Evolutionary conservation across 2,888 invertebrate species (phyloP).

Genomic region (Yponomeuta evonymella): DNA sequence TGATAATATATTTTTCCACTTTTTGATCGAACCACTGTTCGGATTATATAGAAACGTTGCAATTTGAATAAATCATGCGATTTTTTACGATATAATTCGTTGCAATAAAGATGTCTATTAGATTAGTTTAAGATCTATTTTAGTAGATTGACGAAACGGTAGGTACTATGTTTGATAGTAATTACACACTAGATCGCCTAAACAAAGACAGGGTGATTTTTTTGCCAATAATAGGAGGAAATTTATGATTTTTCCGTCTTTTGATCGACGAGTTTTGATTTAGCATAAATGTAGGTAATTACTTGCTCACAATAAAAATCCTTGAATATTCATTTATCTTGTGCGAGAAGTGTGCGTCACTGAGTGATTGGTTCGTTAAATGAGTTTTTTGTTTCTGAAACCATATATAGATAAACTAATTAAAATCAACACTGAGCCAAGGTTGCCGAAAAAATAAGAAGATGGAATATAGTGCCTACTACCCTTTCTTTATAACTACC

Average conservation of each 20-base stretch:
- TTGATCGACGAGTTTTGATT: background rate
- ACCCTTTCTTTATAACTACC: too few relatives aligned
- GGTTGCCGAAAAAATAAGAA: too few relatives aligned
- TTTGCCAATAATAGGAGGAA: background rate
- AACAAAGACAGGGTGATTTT: background rate
- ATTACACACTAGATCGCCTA: background rate
- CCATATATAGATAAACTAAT: background rate
- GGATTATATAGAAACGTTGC: background rate
- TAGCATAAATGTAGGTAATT: background rate
- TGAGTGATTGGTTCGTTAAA: background rate
- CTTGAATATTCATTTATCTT: background rate
- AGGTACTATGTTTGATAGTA: background rate
- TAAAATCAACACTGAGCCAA: too few relatives aligned
- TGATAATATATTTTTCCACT: background rate
- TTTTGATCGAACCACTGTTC: background rate
- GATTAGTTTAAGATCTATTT: background rate
- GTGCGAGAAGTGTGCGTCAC: background rate
- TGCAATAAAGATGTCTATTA: background rate
- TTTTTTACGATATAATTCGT: background rate
- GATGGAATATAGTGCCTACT: too few relatives aligned
- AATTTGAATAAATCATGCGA: background rate
- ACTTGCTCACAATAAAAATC: background rate
- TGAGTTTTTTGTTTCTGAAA: background rate
- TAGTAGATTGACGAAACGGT: background rate
- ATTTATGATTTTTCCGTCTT: background rate